Percentiles rank a stretch among this genome's conserved stretches.
These are phyloP conservation scores for Callosobruchus maculatus DNA, from an alignment of 2,888 invertebrate genomes.

Conservation along the genomic window DNA sequence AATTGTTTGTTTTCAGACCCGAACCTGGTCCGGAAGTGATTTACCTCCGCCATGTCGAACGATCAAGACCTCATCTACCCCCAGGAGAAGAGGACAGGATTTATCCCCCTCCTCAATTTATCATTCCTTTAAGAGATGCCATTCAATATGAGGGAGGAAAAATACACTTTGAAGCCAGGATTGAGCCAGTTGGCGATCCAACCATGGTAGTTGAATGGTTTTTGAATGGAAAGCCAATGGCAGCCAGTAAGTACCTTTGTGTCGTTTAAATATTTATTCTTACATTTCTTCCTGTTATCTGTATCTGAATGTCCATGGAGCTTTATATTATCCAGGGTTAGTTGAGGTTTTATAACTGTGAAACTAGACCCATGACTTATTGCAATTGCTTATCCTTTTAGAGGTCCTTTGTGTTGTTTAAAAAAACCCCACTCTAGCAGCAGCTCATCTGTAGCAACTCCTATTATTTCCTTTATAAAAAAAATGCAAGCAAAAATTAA, in stretches of 20 bases:
- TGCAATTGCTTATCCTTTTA: no score
- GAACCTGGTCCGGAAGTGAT: constrained; percentile 92
- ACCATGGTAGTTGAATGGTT: constrained; percentile 96
- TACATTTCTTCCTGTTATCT: no score
- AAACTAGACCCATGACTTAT: no score
- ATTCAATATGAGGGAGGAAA: constrained; percentile 86
- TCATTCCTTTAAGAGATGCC: constrained; percentile 79
- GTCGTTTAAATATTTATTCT: neutral
- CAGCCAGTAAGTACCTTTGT: constrained; percentile 72
- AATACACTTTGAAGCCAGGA: constrained; percentile 95
- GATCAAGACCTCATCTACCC: constrained; percentile 77
- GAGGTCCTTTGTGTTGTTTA: no score
- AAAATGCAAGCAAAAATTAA: no score
- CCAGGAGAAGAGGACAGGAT: constrained; percentile 81
- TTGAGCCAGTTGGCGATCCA: constrained; percentile 95
- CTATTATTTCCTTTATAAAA: no score
- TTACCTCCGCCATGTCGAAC: constrained; percentile 88
- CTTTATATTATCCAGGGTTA: no score
- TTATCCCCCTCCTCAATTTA: constrained; percentile 89
- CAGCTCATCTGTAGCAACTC: no score
- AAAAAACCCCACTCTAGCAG: no score
- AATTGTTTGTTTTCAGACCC: constrained; percentile 55
- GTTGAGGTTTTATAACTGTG: no score
- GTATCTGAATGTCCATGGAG: no score
- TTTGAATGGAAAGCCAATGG: constrained; percentile 84